Percentiles rank a stretch among this genome's conserved stretches.
phyloP scores from a whole-genome alignment of 2,888 invertebrate genomes.

The Drosophila merina region DNA sequence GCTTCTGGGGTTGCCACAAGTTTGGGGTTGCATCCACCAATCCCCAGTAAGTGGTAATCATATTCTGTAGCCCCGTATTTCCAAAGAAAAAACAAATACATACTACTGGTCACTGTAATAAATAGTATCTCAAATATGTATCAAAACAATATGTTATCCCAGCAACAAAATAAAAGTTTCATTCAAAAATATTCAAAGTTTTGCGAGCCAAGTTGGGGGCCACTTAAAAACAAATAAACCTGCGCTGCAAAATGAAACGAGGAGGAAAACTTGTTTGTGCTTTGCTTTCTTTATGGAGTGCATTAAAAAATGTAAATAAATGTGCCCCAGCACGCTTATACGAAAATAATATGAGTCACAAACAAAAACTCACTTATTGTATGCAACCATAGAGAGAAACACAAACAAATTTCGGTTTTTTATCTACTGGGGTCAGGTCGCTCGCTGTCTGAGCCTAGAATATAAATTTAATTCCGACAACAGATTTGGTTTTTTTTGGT shows the following conservation, averaged over 20 bases:
- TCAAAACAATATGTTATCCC: background rate
- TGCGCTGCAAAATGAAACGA: constrained; percentile 46
- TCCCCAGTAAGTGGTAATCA: background rate
- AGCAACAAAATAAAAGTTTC: constrained; percentile 11
- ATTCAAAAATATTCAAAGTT: constrained; percentile 13
- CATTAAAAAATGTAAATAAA: constrained; percentile 70
- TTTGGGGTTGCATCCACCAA: background rate
- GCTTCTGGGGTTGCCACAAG: background rate
- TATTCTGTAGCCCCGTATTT: background rate
- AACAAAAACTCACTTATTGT: constrained; percentile 21
- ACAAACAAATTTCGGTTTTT: constrained; percentile 43
- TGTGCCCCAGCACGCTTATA: constrained; percentile 48
- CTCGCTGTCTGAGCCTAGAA: constrained; percentile 61
- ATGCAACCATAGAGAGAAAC: constrained; percentile 13
- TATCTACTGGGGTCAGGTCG: constrained; percentile 19
- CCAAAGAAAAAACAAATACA: no score
- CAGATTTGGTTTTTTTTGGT: constrained; percentile 51
- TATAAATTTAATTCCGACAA: constrained; percentile 74
- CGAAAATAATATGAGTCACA: constrained; percentile 41
- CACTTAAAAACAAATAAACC: constrained; percentile 55
- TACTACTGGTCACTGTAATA: background rate
- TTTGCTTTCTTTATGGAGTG: constrained; percentile 50
- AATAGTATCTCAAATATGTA: background rate
- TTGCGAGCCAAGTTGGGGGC: constrained; percentile 51
- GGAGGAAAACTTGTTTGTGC: constrained; percentile 42